Percentiles rank a stretch among this genome's conserved stretches.
phyloP scores from a whole-genome alignment of 1,140 invertebrate species.

The Pachypeltis micranthus region DNA sequence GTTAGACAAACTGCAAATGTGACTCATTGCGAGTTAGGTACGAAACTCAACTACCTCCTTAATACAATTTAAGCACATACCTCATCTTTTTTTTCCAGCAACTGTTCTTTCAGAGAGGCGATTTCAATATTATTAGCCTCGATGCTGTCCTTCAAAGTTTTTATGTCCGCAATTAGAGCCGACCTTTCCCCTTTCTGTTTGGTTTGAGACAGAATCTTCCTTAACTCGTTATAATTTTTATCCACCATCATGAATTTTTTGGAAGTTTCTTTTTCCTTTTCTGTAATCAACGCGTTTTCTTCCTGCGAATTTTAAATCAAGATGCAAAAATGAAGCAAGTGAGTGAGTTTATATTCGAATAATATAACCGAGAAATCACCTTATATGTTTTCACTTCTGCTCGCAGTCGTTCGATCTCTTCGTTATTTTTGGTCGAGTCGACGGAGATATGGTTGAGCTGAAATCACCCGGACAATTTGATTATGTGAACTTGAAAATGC shows the following conservation, averaged over 20 bases:
- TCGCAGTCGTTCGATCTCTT: not conserved
- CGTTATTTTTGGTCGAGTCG: not conserved
- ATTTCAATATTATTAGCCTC: slow-evolving; percentile 29
- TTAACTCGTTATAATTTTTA: slow-evolving; percentile 35
- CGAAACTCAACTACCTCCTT: too few relatives aligned
- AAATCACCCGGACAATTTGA: not conserved
- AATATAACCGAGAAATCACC: slow-evolving; percentile 25
- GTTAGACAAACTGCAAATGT: not conserved
- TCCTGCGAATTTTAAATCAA: slow-evolving; percentile 16
- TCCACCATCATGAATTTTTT: slow-evolving; percentile 36
- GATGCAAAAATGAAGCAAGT: not conserved
- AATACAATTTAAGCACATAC: slow-evolving; percentile 28
- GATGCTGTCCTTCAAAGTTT: slow-evolving; percentile 34
- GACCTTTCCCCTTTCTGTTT: slow-evolving; percentile 37
- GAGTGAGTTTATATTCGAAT: not conserved
- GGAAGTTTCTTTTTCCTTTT: slow-evolving; percentile 32
- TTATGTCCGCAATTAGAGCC: slow-evolving; percentile 33
- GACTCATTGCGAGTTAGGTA: not conserved
- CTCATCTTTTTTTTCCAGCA: slow-evolving; percentile 39
- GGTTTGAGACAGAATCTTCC: slow-evolving; percentile 46
- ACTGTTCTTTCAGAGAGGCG: slow-evolving; percentile 37
- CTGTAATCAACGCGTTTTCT: slow-evolving; percentile 29
- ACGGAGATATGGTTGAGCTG: not conserved
- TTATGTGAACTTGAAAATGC: not conserved
- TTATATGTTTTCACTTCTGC: slow-evolving; percentile 10